Conservation (phyloP, 2,797 vertebrate species). For the Darevskia nairensis region DNA sequence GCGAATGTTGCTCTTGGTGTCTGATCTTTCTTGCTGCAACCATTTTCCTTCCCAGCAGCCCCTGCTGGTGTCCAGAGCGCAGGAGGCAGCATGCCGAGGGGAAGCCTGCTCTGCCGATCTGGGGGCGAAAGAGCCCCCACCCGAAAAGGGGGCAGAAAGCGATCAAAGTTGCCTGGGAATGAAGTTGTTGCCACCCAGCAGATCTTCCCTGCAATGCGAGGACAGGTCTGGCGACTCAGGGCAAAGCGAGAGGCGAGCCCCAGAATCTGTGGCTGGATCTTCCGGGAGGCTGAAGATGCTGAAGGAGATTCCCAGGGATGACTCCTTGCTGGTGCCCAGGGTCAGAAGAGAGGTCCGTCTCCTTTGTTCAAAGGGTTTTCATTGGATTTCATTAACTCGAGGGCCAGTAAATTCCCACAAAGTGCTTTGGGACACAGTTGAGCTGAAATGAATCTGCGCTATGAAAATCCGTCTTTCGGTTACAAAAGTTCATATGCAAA, state of each 20-base stretch:
- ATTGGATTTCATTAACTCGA: background rate
- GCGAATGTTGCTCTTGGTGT: background rate
- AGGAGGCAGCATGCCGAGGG: fast-evolving
- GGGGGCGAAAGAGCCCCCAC: background rate
- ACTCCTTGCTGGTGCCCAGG: slow-evolving; percentile 38
- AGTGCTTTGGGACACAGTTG: too few species aligned
- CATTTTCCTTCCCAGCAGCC: slow-evolving; percentile 48
- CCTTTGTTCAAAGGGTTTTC: background rate
- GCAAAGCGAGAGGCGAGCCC: background rate
- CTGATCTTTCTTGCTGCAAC: background rate
- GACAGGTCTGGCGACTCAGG: background rate
- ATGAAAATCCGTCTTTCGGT: background rate
- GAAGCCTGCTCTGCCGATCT: background rate
- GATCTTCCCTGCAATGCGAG: slow-evolving; percentile 17
- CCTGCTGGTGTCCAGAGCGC: background rate
- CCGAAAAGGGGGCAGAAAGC: slow-evolving; percentile 21
- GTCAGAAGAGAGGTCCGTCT: slow-evolving; percentile 66
- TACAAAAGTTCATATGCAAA: background rate
- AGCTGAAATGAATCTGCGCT: background rate
- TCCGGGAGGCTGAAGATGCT: slow-evolving; percentile 49
- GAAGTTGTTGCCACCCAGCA: background rate
- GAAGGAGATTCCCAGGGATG: slow-evolving; percentile 64
- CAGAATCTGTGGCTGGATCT: slow-evolving; percentile 50
- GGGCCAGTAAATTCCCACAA: background rate
- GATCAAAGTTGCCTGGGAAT: slow-evolving; percentile 39